Evolutionary conservation across 2,797 vertebrate species (phyloP).

Genomic region (Iguana delicatissima): DNA sequence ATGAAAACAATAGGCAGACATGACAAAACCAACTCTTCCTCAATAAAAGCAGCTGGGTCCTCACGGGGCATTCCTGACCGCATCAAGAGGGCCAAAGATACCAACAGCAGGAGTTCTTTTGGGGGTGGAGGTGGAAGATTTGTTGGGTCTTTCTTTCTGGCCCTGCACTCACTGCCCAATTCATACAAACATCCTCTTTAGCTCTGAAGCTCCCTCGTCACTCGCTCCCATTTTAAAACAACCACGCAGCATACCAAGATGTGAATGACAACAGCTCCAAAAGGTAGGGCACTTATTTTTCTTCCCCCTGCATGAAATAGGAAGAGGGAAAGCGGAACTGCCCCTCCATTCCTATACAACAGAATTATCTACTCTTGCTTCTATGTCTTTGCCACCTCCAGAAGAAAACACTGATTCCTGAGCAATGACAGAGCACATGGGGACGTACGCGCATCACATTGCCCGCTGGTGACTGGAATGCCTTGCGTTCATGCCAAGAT

Average conservation of each 20-base stretch:
- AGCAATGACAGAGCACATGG: not conserved
- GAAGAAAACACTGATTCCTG: too few species aligned
- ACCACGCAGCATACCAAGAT: not conserved
- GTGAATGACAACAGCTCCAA: not conserved
- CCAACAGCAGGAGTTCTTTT: not conserved
- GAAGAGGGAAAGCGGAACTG: too few species aligned
- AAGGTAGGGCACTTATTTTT: too few species aligned
- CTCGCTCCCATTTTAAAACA: not conserved
- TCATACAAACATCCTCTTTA: not conserved
- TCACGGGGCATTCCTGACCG: not conserved
- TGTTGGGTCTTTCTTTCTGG: not conserved
- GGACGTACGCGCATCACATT: not conserved
- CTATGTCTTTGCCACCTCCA: too few species aligned
- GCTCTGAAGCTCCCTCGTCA: not conserved
- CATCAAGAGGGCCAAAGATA: not conserved
- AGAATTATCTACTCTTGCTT: not conserved
- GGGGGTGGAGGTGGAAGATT: not conserved
- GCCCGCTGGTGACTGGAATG: not conserved
- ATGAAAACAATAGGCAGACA: not conserved
- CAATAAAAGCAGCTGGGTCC: not conserved
- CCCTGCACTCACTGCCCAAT: not conserved
- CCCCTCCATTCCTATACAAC: too few species aligned
- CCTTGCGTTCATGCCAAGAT: not conserved
- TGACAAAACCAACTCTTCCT: not conserved
- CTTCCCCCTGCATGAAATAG: too few species aligned